Conservation (phyloP, 1,140 invertebrate species). For the Drosophila malerkotliana region DNA sequence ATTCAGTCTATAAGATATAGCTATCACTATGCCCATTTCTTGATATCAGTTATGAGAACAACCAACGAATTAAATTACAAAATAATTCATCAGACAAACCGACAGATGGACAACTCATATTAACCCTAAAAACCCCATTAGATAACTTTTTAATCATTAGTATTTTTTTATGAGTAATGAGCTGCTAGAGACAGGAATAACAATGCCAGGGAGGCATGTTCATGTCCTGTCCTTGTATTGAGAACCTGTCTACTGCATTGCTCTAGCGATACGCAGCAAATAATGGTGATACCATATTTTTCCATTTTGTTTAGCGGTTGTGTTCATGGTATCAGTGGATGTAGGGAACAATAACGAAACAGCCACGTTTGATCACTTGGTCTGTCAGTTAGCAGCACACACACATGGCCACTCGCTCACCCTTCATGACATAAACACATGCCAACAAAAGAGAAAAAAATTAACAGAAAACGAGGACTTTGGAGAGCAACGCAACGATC, state of each 20-base stretch:
- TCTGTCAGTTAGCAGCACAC: slow-evolving; percentile 71
- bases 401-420: slow-evolving; percentile 1
- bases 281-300: slow-evolving; percentile 30
- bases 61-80: no score
- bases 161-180: slow-evolving; percentile 1
- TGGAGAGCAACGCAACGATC: slow-evolving; percentile 20
- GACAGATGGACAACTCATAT: no score
- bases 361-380: slow-evolving; percentile 81
- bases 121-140: neutral
- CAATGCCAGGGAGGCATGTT: slow-evolving; percentile 31
- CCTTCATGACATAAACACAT: neutral
- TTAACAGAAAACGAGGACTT: slow-evolving; percentile 2
- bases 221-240: slow-evolving; percentile 36
- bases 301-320: neutral
- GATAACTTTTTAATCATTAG: neutral
- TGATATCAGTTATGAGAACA: no score
- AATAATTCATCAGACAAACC: no score
- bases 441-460: neutral
- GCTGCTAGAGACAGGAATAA: no score
- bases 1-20: no score
- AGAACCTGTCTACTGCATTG: slow-evolving; percentile 67
- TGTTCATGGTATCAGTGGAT: slow-evolving; percentile 2
- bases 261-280: slow-evolving; percentile 66
- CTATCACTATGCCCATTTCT: no score
- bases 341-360: slow-evolving; percentile 65